These are phyloP conservation scores for Hucho hucho DNA, from an alignment of 2,113 vertebrate genomes.

Conservation along the genomic window DNA sequence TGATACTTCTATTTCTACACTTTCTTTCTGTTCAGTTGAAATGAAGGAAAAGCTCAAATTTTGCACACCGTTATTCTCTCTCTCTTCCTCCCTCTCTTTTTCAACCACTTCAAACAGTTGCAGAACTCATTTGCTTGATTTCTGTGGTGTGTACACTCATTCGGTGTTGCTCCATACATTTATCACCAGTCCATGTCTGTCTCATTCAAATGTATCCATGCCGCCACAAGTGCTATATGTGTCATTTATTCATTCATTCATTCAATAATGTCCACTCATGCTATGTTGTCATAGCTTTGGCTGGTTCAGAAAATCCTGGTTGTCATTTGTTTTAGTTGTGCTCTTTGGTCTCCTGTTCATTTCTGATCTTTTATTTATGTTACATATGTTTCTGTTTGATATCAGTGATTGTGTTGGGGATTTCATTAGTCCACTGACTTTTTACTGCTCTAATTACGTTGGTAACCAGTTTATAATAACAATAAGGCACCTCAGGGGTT, in stretches of 20 bases:
- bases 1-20: not conserved
- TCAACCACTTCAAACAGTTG: constrained; percentile 19
- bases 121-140: constrained; percentile 27
- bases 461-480: too few species aligned
- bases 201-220: constrained; percentile 17
- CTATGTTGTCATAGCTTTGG: constrained; percentile 47
- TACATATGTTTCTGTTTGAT: constrained; percentile 24
- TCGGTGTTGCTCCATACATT: constrained; percentile 24
- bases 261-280: constrained; percentile 35
- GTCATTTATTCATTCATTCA: not conserved
- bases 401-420: constrained; percentile 47
- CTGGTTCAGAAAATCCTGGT: constrained; percentile 12
- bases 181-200: constrained; percentile 28
- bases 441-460: too few species aligned
- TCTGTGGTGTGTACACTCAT: not conserved
- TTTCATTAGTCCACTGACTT: constrained; percentile 58
- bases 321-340: constrained; percentile 32
- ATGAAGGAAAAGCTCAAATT: constrained; percentile 46
- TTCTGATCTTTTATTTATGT: constrained; percentile 32
- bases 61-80: constrained; percentile 48
- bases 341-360: constrained; percentile 48
- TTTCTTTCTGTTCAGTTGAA: constrained; percentile 14
- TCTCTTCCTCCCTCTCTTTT: constrained; percentile 31
- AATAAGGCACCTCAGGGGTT: too few species aligned
- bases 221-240: constrained; percentile 2